Evolutionary conservation across 2,797 vertebrate species (phyloP).

Genomic region (Gobio occitaniae): DNA sequence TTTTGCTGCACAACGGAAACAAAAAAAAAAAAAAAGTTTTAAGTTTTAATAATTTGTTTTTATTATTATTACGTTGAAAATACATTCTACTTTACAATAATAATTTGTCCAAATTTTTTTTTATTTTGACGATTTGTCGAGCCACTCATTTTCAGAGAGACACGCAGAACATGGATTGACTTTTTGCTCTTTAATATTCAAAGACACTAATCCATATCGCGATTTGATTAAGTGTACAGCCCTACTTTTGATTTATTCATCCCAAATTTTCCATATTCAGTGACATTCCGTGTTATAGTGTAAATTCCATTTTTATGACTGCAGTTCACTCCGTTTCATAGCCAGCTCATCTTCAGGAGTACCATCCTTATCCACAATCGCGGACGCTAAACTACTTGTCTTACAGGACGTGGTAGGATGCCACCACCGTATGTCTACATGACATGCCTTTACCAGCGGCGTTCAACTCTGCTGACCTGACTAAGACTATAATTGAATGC

Average conservation of each 20-base stretch:
- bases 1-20: too few species aligned
- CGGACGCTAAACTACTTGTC: not conserved
- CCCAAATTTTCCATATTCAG: not conserved
- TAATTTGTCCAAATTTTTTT: too few species aligned
- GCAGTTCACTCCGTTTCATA: not conserved
- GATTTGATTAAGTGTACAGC: not conserved
- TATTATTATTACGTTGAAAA: too few species aligned
- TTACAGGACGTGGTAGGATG: slow-evolving; percentile 47
- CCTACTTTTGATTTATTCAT: too few species aligned
- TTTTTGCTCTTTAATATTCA: not conserved
- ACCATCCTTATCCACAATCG: not conserved
- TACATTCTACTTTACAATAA: too few species aligned
- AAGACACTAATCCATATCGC: not conserved
- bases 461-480: slow-evolving; percentile 54
- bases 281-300: not conserved
- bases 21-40: too few species aligned
- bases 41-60: too few species aligned
- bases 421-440: slow-evolving; percentile 68
- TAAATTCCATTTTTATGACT: not conserved
- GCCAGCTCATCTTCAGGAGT: not conserved
- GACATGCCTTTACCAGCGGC: slow-evolving; percentile 73
- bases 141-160: too few species aligned
- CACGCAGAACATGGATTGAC: too few species aligned
- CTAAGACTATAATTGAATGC: slow-evolving; percentile 71
- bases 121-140: too few species aligned